Evolutionary conservation across 2,113 vertebrate species (phyloP), one percentile per base, ranked within the genome.

Genomic region (Shinisaurus crocodilurus): DNA sequence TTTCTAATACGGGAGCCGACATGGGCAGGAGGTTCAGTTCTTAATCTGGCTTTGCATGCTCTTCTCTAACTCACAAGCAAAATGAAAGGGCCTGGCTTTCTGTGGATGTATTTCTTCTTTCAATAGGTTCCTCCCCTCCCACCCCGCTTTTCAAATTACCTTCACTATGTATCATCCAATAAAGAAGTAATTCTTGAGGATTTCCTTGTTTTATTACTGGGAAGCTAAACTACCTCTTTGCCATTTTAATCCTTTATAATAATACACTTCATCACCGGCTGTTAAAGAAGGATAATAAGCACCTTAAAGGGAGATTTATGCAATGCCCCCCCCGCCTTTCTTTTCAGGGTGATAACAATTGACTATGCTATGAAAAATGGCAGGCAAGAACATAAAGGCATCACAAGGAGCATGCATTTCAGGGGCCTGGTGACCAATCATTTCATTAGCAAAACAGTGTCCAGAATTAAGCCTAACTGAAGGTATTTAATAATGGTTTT

Each of bases 281-380:
- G 89, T 75, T 90, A 82, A 65, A 63, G 57, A 48, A 82, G 45
- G 77, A 48, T 82, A 87, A 90, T 90, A 48, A 82, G 77, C 79
- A 87, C 80, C 89, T 87, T 67, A 90, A 90, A 90, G 29, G 37
- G 75, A 87, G 90, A 90, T 82, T 75, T 87, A 82, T 87, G 79
- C 77, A 82, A 48, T 37, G 74, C 48, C 63, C 7, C 12, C n/a
- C 5, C 48, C n/a, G 23, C 29, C 43, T 45, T 40, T 34, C 13
- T 85, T 86, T 75, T 50, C 40, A 34, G 70, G 37, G 45, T 70
- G n/a, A 54, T 75, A 45, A 60, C 18, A 63, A 37, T 74, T 63
- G 65, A 75, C 27, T 23, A 25, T 48, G 50, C 40, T 82, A 63
- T 65, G 77, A 82, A 32, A 63, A 87, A 74, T 8, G 40, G 50